Percentiles rank a stretch among this genome's conserved stretches.
These are phyloP conservation scores for Oconnorella tubifera DNA, from an alignment of 2,888 invertebrate species.

Conservation along the genomic window DNA sequence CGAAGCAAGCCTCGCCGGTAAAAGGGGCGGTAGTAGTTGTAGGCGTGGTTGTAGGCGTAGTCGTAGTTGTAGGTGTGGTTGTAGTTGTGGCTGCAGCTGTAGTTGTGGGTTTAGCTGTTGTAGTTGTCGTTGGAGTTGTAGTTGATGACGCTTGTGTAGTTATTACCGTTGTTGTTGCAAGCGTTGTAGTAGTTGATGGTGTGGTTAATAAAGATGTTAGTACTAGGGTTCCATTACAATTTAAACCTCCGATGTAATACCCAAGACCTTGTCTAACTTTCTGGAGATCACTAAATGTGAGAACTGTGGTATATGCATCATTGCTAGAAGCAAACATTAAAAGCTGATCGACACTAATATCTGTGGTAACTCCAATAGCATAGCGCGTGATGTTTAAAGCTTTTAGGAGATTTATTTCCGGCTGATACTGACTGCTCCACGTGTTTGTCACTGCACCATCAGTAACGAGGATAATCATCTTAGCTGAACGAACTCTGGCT, in stretches of 20 bases:
- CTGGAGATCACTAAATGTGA: background rate
- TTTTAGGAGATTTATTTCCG: background rate
- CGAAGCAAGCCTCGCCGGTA: constrained; percentile 15
- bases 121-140: constrained; percentile 1
- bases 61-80: constrained; percentile 4
- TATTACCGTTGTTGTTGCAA: background rate
- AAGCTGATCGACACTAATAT: background rate
- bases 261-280: background rate
- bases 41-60: background rate
- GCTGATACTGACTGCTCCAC: background rate
- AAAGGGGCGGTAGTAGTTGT: background rate
- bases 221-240: background rate
- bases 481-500: background rate
- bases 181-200: background rate
- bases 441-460: background rate
- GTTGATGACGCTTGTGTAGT: background rate
- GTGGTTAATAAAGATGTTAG: background rate
- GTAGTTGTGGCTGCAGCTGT: constrained; percentile 9
- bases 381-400: background rate
- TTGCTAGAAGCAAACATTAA: background rate
- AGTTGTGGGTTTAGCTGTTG: constrained; percentile 1
- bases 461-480: background rate
- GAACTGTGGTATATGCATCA: background rate
- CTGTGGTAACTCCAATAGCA: background rate
- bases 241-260: background rate